Conservation (phyloP, 2,888 invertebrate species). For the Stegana nigrithorax region DNA sequence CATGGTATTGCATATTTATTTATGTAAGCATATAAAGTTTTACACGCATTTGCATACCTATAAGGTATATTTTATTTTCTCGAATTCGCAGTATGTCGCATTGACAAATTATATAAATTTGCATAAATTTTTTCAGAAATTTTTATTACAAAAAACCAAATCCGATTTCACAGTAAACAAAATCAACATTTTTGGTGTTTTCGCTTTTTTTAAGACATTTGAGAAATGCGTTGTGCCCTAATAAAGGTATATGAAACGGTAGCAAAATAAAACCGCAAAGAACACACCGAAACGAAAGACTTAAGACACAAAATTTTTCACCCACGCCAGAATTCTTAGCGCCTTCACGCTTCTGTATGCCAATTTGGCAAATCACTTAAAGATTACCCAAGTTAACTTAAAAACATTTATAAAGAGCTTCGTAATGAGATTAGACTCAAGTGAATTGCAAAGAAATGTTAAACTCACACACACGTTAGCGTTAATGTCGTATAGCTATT, state of each 20-base stretch:
- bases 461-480: background rate
- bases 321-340: too few relatives aligned
- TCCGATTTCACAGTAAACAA: background rate
- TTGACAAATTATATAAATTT: background rate
- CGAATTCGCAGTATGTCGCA: too few relatives aligned
- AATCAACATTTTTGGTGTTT: background rate
- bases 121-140: background rate
- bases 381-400: too few relatives aligned
- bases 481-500: background rate
- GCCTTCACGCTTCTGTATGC: too few relatives aligned
- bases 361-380: constrained; percentile 4
- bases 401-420: too few relatives aligned
- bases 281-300: background rate
- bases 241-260: constrained; percentile 3
- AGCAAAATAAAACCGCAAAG: background rate
- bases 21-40: too few relatives aligned
- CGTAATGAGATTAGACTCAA: too few relatives aligned
- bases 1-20: too few relatives aligned
- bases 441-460: too few relatives aligned
- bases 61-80: too few relatives aligned
- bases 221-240: too few relatives aligned
- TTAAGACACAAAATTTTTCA: background rate
- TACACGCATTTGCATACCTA: too few relatives aligned
- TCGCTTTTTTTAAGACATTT: background rate
- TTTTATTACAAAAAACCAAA: background rate